Base-by-base conservation (phyloP, 2,888 invertebrate genomes). In the Choreutis nemorana region DNA sequence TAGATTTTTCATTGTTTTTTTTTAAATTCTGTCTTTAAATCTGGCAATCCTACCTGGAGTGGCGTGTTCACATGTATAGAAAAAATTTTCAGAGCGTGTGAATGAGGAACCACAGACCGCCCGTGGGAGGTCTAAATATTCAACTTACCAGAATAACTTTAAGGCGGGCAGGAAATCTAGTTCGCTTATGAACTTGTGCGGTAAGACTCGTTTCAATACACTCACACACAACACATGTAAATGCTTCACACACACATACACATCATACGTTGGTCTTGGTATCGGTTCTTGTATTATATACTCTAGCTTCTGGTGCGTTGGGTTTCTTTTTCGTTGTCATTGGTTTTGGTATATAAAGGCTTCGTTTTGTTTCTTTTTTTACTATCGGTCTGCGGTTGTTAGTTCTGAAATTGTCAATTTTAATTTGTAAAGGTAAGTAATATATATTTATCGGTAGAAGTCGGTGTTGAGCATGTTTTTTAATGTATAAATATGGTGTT, bases 151-250 rank as follows among this genome's bases (percentile, higher is more conserved):
- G 87, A 77, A 60, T 81, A 90, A 89, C 89, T 90, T 91, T 87
- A 90, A 90, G 85, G 83, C 78, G 59, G 84, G 84, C 66, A 89
- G 92, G 87, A 92, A 92, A 84, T 92, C 92, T 82, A 92, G 90
- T 87, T 93, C 92, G 78, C 87, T 93, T 84, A 91, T 93, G 91
- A 93, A 93, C 87, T 85, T 93, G 86, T 91, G 91, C 87, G 92
- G 93, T 93, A 92, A 93, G 92, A 85, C 64, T 55, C 49, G 54
- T 65, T 64, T 62, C 52, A 48, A n/a, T n/a, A n/a, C n/a, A n/a
- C n/a, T n/a, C n/a, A n/a, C n/a, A n/a, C 52, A 61, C 61, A 58
- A 51, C 42, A 40, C 40, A 41, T 55, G 60, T 56, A 65, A 55
- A 51, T 50, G 67, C 68, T 70, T 67, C 51, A 54, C 57, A 59